phyloP scores from a whole-genome alignment of 1,140 invertebrate genomes.

The Pseudomyrmex concolor region DNA sequence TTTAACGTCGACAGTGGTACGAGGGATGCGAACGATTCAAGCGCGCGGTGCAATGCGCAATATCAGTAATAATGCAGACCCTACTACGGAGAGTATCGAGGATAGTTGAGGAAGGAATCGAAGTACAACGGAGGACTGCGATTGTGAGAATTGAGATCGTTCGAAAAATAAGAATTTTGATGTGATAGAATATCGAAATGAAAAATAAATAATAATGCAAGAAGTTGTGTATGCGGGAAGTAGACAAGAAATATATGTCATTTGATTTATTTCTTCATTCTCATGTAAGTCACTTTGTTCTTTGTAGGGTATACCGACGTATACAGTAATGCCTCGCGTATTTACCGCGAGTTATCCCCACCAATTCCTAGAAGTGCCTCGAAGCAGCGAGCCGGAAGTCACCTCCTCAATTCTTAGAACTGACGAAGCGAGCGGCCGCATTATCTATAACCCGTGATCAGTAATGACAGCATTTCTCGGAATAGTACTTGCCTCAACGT shows the following conservation, averaged over 20 bases:
- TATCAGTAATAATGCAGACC: slow-evolving; percentile 73
- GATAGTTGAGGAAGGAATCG: neutral
- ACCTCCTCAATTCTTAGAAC: no score
- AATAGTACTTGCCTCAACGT: no score
- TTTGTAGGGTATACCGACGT: no score
- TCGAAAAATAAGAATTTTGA: neutral
- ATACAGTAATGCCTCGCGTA: no score
- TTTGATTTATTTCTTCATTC: no score
- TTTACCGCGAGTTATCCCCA: no score
- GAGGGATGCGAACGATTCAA: slow-evolving; percentile 58
- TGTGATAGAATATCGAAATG: neutral
- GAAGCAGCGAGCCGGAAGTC: no score
- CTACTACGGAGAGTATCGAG: neutral
- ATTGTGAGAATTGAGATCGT: neutral
- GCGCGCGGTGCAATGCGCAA: slow-evolving; percentile 34
- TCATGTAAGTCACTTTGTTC: no score
- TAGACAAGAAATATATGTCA: neutral
- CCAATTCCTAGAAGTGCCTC: no score
- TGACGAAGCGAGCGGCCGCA: no score
- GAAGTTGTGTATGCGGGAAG: neutral
- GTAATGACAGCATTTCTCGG: no score
- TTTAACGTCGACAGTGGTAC: slow-evolving; percentile 48
- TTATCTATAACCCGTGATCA: no score
- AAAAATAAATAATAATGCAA: neutral
- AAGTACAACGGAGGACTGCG: neutral